Conservation (phyloP, 1,140 invertebrate genomes). For the Orius insidiosus region DNA sequence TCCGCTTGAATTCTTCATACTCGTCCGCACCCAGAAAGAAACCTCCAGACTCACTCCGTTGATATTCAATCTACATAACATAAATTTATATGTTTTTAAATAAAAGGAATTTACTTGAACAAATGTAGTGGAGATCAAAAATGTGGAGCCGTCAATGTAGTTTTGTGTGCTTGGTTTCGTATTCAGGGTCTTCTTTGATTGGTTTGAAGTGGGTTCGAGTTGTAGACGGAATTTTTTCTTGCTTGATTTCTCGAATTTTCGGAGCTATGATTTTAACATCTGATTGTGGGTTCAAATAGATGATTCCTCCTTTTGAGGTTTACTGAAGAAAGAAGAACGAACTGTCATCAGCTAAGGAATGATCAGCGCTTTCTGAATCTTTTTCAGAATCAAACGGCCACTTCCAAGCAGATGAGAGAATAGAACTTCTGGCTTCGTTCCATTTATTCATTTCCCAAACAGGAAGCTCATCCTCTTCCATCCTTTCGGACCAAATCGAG, state of each 20-base stretch:
- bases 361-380: constrained; percentile 16
- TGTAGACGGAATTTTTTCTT: constrained; percentile 52
- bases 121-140: constrained; percentile 7
- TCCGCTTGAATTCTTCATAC: constrained; percentile 34
- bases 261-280: constrained; percentile 2
- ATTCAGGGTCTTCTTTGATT: constrained; percentile 39
- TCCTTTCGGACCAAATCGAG: constrained; percentile 27
- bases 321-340: constrained; percentile 15
- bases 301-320: constrained; percentile 6
- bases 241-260: constrained; percentile 13
- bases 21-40: constrained; percentile 27
- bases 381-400: constrained; percentile 15
- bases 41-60: constrained; percentile 24
- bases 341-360: constrained; percentile 13
- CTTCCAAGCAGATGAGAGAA: constrained; percentile 12
- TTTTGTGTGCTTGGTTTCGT: constrained; percentile 24
- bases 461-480: constrained; percentile 17
- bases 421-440: constrained; percentile 19
- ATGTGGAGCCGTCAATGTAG: constrained; percentile 38
- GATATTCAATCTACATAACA: constrained; percentile 23
- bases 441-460: constrained; percentile 15
- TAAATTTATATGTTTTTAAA: neutral
- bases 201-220: constrained; percentile 57
- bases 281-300: constrained; percentile 13
- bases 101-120: constrained; percentile 4